Percentiles rank a stretch among this genome's conserved stretches.
Evolutionary conservation across 53 echinoderm and acorn worm species (phyloP).

Genomic region (Echinometra lucunter): DNA sequence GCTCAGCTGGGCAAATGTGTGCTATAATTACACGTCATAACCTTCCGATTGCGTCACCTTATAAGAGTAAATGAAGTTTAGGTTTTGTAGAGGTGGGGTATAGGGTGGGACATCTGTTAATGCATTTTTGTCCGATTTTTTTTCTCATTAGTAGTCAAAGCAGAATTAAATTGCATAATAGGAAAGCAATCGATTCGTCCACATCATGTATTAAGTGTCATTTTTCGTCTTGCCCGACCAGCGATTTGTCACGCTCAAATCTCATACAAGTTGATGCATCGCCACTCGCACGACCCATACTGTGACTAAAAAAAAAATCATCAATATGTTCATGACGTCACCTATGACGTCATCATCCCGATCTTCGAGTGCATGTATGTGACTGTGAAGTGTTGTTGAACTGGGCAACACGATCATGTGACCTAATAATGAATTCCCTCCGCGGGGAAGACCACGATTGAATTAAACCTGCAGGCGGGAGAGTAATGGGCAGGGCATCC

Average conservation of each 20-base stretch:
- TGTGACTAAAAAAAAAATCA: neutral
- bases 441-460: neutral
- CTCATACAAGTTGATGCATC: neutral
- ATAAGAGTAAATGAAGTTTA: neutral
- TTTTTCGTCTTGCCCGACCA: neutral
- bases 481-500: neutral
- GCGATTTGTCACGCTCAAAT: neutral
- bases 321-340: conserved; percentile 1
- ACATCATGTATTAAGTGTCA: neutral
- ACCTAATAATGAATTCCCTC: neutral
- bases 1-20: conserved; percentile 8
- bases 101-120: neutral
- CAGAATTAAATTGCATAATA: neutral
- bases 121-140: neutral
- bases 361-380: neutral
- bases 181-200: neutral
- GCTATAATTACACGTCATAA: neutral
- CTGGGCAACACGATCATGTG: neutral
- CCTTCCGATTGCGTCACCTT: neutral
- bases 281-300: neutral
- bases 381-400: neutral
- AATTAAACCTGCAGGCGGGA: neutral
- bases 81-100: neutral
- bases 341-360: neutral
- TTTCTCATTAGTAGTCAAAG: neutral